Conservation (phyloP, 2,888 invertebrate species). For the Leucoma salicis region DNA sequence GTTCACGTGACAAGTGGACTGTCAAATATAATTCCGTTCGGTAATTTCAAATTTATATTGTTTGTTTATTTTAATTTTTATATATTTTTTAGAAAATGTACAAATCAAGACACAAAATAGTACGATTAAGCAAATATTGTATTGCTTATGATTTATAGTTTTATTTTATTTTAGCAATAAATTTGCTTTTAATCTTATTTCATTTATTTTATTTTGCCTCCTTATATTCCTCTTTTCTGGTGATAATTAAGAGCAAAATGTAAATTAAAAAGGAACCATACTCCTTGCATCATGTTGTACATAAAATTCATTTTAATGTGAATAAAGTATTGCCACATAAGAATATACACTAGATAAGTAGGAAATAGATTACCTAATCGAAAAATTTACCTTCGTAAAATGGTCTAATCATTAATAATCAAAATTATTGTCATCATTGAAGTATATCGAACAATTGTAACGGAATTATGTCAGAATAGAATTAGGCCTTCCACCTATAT, state of each 20-base stretch:
- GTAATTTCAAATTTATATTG: constrained; percentile 21
- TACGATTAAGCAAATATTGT: constrained; percentile 65
- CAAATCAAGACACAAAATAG: constrained; percentile 67
- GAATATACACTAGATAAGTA: constrained; percentile 47
- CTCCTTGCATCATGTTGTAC: constrained; percentile 77
- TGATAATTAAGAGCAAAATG: constrained; percentile 44
- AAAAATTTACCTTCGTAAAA: constrained; percentile 44
- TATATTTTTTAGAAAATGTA: constrained; percentile 69
- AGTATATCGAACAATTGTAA: constrained; percentile 56
- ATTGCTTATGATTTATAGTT: constrained; percentile 77
- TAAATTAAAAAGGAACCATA: constrained; percentile 78
- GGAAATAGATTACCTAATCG: constrained; percentile 49
- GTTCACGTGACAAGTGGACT: constrained; percentile 33
- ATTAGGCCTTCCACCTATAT: constrained; percentile 51
- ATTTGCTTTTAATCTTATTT: constrained; percentile 79
- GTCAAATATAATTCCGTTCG: constrained; percentile 34
- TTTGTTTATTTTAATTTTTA: constrained; percentile 48
- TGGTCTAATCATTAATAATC: constrained; percentile 62
- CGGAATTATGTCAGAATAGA: constrained; percentile 55
- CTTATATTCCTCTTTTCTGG: constrained; percentile 42
- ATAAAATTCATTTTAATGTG: constrained; percentile 64
- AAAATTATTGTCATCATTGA: constrained; percentile 60
- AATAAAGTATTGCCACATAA: constrained; percentile 54
- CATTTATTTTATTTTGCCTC: constrained; percentile 64
- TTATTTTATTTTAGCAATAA: constrained; percentile 82